Evolutionary conservation across 1,140 invertebrate genomes (phyloP).

Genomic region (Diabrotica undecimpunctata): DNA sequence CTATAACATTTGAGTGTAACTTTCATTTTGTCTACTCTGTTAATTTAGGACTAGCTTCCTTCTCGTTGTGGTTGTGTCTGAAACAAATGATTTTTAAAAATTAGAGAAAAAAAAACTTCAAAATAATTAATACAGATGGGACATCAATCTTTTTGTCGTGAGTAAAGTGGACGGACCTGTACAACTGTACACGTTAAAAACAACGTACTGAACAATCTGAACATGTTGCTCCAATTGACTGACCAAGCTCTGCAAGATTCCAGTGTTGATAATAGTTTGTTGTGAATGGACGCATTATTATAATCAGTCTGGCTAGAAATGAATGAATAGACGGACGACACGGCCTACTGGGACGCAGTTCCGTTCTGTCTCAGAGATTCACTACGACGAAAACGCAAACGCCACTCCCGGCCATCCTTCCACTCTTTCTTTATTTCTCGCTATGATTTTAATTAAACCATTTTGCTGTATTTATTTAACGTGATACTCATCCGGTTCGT

Average conservation of each 20-base stretch:
- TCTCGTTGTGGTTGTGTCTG: no score
- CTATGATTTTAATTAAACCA: constrained; percentile 27
- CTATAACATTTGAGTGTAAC: no score
- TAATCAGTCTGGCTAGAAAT: constrained; percentile 29
- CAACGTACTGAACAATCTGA: not conserved
- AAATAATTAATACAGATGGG: no score
- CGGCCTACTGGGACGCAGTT: constrained; percentile 30
- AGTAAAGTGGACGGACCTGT: not conserved
- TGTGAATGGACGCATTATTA: constrained; percentile 29
- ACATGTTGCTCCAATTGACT: constrained; percentile 20
- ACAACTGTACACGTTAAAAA: not conserved
- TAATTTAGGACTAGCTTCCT: no score
- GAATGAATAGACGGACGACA: constrained; percentile 28
- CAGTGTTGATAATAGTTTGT: constrained; percentile 23
- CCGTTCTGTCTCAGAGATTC: constrained; percentile 23
- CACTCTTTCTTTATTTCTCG: constrained; percentile 11
- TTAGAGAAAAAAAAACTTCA: no score
- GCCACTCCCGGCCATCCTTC: constrained; percentile 4
- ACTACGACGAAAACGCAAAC: not conserved
- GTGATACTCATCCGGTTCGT: constrained; percentile 20
- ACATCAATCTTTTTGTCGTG: no score
- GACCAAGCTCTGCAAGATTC: constrained; percentile 21
- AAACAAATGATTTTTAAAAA: no score
- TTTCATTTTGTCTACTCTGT: no score
- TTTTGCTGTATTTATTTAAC: constrained; percentile 21